Evolutionary conservation across 2,888 invertebrate species (phyloP).

Genomic region (Diadromus collaris): DNA sequence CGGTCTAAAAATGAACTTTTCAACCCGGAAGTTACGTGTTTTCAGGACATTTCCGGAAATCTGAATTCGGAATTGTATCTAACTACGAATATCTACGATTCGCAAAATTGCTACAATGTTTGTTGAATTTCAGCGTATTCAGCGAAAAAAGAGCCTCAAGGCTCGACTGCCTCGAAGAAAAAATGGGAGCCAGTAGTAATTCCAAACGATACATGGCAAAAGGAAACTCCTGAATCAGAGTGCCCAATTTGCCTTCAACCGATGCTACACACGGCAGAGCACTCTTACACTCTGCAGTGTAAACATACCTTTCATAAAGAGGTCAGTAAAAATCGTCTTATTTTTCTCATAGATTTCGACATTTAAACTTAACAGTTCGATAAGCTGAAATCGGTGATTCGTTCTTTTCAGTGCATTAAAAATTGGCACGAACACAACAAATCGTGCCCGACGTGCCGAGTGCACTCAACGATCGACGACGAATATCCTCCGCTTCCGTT

Average conservation of each 20-base stretch:
- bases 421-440: conserved; percentile 66
- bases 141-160: conserved; percentile 14
- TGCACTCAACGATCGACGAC: conserved; percentile 66
- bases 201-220: conserved; percentile 58
- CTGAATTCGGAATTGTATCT: too few relatives aligned
- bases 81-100: not conserved
- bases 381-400: not conserved
- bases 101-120: conserved; percentile 19
- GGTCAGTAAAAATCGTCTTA: conserved; percentile 59
- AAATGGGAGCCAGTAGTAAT: conserved; percentile 60
- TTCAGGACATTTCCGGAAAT: too few relatives aligned
- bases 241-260: conserved; percentile 68
- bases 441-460: conserved; percentile 70
- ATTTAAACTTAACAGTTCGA: not conserved
- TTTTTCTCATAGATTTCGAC: conserved; percentile 13
- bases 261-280: conserved; percentile 36
- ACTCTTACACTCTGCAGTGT: conserved; percentile 65
- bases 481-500: conserved; percentile 70
- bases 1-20: too few relatives aligned
- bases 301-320: conserved; percentile 69
- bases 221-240: conserved; percentile 62
- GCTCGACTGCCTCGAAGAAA: conserved; percentile 50
- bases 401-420: conserved; percentile 69
- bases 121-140: conserved; percentile 48
- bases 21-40: too few relatives aligned